phyloP scores from a whole-genome alignment of 2,888 invertebrate species.

The Gnatocerus cornutus region DNA sequence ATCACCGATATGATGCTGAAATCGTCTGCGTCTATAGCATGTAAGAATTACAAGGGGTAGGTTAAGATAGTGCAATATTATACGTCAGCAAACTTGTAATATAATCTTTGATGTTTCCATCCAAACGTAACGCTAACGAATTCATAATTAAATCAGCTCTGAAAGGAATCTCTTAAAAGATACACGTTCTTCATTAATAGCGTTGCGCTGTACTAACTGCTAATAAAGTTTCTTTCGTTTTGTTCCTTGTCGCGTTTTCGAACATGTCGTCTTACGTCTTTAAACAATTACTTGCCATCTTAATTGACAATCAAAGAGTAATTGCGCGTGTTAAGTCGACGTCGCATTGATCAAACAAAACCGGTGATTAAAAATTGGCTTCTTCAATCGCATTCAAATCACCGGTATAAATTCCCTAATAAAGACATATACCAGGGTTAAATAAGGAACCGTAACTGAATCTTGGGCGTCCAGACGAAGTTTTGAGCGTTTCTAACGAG shows the following conservation, averaged over 20 bases:
- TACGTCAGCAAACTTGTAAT: slow-evolving; percentile 14
- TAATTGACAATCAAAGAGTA: slow-evolving; percentile 25
- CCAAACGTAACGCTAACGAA: slow-evolving; percentile 30
- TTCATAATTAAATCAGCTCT: slow-evolving; percentile 42
- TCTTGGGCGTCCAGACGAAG: slow-evolving; percentile 51
- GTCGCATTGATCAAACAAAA: slow-evolving; percentile 11
- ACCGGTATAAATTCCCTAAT: slow-evolving; percentile 35
- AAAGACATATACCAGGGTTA: slow-evolving; percentile 32
- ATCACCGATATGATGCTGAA: slow-evolving; percentile 21
- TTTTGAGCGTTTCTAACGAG: slow-evolving; percentile 55
- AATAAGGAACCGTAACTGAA: slow-evolving; percentile 46
- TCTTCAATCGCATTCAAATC: slow-evolving; percentile 34
- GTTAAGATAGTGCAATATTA: slow-evolving; percentile 14
- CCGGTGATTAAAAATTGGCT: slow-evolving; percentile 33
- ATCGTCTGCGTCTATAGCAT: slow-evolving; percentile 1
- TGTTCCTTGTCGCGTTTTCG: slow-evolving; percentile 3
- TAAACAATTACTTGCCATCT: slow-evolving; percentile 33
- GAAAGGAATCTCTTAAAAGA: slow-evolving; percentile 35
- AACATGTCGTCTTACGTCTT: slow-evolving; percentile 15
- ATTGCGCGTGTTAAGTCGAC: slow-evolving; percentile 11
- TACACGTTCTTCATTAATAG: slow-evolving; percentile 40
- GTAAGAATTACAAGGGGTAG: slow-evolving; percentile 18
- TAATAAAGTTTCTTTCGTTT: slow-evolving; percentile 25
- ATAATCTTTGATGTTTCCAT: slow-evolving; percentile 39
- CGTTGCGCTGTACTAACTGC: slow-evolving; percentile 17